These are phyloP conservation scores for Etheostoma spectabile DNA, from an alignment of 2,113 vertebrate species.

Conservation along the genomic window DNA sequence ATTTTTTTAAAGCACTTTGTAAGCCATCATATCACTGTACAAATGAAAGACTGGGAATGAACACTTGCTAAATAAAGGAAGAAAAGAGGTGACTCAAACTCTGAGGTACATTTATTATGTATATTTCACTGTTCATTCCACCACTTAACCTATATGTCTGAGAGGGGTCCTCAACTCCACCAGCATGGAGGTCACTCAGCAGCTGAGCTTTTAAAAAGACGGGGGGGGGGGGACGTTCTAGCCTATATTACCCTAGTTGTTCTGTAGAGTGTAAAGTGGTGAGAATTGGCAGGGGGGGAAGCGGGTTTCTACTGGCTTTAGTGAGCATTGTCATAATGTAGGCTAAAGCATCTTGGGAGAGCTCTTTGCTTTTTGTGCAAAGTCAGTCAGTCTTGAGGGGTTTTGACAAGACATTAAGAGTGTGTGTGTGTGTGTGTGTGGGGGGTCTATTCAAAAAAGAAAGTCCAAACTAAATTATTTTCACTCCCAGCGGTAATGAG, in stretches of 20 bases:
- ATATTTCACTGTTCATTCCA: conserved; percentile 20
- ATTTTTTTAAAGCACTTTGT: conserved; percentile 29
- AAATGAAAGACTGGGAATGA: neutral
- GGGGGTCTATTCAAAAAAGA: conserved; percentile 23
- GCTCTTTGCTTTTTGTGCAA: conserved; percentile 61
- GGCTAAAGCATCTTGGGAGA: conserved; percentile 55
- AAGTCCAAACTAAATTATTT: conserved; percentile 50
- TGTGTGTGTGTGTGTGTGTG: neutral
- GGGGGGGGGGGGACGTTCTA: neutral
- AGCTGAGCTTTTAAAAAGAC: conserved; percentile 22
- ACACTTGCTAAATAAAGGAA: conserved; percentile 7
- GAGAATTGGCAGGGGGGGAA: conserved; percentile 23
- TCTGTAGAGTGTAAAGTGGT: conserved; percentile 66
- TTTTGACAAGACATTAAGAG: conserved; percentile 21
- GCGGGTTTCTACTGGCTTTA: conserved; percentile 21
- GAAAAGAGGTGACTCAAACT: conserved; percentile 13
- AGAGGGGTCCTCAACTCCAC: neutral
- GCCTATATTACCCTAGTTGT: conserved; percentile 70
- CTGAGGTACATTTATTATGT: conserved; percentile 32
- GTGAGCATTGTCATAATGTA: conserved; percentile 63
- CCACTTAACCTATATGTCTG: conserved; percentile 50
- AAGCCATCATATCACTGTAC: conserved; percentile 8
- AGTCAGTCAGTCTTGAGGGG: conserved; percentile 58
- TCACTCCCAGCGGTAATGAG: conserved; percentile 7
- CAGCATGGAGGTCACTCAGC: conserved; percentile 8